Conservation (phyloP, 2,113 vertebrate genomes). For the Chaetodon auriga region DNA sequence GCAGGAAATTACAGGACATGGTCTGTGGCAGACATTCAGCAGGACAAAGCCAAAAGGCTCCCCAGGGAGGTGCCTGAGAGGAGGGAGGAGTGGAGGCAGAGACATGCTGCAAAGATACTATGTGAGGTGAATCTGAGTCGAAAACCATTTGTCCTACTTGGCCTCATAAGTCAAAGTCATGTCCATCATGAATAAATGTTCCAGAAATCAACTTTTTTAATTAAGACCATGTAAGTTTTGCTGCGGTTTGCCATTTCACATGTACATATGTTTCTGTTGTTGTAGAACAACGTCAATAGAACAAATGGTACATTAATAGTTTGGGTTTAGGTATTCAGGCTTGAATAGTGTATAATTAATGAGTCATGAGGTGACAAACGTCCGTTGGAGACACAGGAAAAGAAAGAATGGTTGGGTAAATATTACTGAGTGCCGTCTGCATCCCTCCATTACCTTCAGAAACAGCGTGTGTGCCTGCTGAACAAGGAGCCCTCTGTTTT, state of each 20-base stretch:
- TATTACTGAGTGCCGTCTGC: not conserved
- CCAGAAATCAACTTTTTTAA: too few species aligned
- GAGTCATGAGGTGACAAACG: conserved; percentile 1
- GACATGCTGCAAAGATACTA: too few species aligned
- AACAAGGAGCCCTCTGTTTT: conserved; percentile 66
- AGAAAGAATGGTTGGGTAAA: not conserved
- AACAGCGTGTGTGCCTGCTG: conserved; percentile 5
- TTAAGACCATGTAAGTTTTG: not conserved
- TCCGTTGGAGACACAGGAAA: not conserved
- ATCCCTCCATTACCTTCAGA: conserved; percentile 7
- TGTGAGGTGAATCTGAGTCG: too few species aligned
- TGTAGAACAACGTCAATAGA: not conserved
- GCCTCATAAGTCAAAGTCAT: too few species aligned
- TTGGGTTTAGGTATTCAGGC: not conserved
- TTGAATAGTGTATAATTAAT: not conserved
- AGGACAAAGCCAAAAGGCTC: too few species aligned
- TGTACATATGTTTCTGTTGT: too few species aligned
- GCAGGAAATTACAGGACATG: too few species aligned
- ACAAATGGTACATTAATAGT: not conserved
- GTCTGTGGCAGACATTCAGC: too few species aligned
- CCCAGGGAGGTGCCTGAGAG: too few species aligned
- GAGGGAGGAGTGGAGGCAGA: too few species aligned
- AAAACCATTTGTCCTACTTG: too few species aligned
- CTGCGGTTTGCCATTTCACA: not conserved
- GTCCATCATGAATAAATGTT: too few species aligned